Conservation (phyloP, 2,113 vertebrate genomes). For the Dascyllus trimaculatus region DNA sequence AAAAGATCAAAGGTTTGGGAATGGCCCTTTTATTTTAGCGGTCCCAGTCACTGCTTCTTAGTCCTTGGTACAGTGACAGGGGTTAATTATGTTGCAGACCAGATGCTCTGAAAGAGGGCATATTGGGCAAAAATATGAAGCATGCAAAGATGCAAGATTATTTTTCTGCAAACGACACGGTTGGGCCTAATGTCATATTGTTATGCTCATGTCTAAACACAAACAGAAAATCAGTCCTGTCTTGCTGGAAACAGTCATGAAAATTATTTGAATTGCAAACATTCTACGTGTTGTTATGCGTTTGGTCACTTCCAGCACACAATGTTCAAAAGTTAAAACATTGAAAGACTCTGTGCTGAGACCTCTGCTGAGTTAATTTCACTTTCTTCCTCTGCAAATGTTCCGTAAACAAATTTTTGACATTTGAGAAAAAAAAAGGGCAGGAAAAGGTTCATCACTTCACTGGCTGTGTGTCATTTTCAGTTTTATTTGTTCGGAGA, state of each 20-base stretch:
- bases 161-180: background rate
- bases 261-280: background rate
- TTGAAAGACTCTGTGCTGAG: background rate
- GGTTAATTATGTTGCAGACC: slow-evolving; percentile 69
- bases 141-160: background rate
- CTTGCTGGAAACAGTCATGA: too few relatives aligned
- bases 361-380: background rate
- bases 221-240: too few relatives aligned
- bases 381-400: background rate
- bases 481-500: background rate
- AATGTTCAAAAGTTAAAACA: background rate
- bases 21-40: slow-evolving; percentile 55
- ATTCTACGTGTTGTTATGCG: background rate
- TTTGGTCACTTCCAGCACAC: background rate
- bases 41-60: slow-evolving; percentile 26
- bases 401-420: background rate
- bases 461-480: background rate
- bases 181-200: background rate
- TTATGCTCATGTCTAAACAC: too few relatives aligned
- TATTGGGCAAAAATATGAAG: slow-evolving; percentile 14
- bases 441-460: background rate
- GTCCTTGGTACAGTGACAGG: slow-evolving; percentile 45
- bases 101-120: slow-evolving; percentile 26
- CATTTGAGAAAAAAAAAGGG: background rate
- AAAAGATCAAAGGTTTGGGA: slow-evolving; percentile 76